phyloP scores from a whole-genome alignment of 2,113 vertebrate genomes.

The Scatophagus argus region DNA sequence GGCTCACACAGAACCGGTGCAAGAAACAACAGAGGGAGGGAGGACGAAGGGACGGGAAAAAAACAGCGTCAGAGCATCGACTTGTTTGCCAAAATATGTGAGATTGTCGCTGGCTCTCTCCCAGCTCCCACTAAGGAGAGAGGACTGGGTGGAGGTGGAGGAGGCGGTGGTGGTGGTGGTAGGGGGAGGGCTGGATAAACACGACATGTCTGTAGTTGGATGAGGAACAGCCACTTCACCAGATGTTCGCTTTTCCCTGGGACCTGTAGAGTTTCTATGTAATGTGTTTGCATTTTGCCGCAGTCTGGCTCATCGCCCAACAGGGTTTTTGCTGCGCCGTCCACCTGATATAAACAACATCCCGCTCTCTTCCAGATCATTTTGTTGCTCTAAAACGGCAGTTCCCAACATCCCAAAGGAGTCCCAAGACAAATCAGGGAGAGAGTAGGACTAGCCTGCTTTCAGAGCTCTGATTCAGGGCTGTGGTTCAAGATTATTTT shows the following conservation, averaged over 20 bases:
- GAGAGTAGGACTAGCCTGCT: neutral
- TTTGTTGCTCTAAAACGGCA: too few species aligned
- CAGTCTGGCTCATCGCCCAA: neutral
- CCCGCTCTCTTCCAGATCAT: neutral
- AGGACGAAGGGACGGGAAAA: neutral
- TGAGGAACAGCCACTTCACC: conserved; percentile 32
- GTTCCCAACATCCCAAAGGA: neutral
- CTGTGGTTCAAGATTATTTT: too few species aligned
- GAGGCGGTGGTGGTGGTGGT: neutral
- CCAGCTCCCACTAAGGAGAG: conserved; percentile 44
- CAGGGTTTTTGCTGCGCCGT: conserved; percentile 17
- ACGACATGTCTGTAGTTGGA: conserved; percentile 49
- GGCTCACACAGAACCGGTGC: conserved; percentile 10
- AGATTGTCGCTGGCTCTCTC: conserved; percentile 41
- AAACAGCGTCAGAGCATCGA: neutral
- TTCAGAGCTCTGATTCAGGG: too few species aligned
- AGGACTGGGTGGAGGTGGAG: conserved; percentile 30
- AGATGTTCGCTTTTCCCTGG: conserved; percentile 61
- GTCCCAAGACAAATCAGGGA: neutral
- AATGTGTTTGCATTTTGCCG: conserved; percentile 6
- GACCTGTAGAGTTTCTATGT: conserved; percentile 40
- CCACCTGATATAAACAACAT: neutral
- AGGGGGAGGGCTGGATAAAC: conserved; percentile 41
- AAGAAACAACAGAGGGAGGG: conserved; percentile 9
- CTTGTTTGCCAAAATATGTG: conserved; percentile 46